Evolutionary conservation across 2,888 invertebrate species (phyloP).

Genomic region (Cantharis lateralis): DNA sequence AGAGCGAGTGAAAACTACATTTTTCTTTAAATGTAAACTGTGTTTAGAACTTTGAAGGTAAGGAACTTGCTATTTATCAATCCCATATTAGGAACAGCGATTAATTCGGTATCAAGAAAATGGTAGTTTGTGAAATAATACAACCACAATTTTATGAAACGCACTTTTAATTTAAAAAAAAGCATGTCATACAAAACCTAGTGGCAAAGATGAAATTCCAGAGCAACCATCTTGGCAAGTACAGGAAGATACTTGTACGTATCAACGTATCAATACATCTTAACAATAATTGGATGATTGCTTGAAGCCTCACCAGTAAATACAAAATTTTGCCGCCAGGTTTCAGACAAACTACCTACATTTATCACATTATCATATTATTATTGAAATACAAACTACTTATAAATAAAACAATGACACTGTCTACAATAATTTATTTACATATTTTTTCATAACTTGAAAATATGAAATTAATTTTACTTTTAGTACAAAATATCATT

Average conservation of each 20-base stretch:
- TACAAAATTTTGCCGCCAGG: not conserved
- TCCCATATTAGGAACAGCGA: no score
- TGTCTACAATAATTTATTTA: conserved; percentile 1
- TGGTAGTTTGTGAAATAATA: not conserved
- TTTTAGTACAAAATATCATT: not conserved
- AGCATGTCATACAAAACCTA: not conserved
- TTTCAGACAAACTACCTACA: not conserved
- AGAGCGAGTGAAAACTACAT: no score
- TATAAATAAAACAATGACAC: conserved; percentile 1
- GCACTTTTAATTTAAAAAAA: not conserved
- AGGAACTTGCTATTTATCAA: no score
- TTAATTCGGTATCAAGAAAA: no score
- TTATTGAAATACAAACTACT: not conserved
- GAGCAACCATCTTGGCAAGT: not conserved
- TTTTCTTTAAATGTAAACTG: no score
- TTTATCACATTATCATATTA: conserved; percentile 12
- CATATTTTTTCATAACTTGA: not conserved
- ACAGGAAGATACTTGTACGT: not conserved
- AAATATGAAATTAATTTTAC: not conserved
- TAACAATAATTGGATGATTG: not conserved
- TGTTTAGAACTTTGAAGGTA: no score
- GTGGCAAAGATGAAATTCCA: not conserved
- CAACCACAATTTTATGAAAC: not conserved
- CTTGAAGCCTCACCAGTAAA: not conserved
- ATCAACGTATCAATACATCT: not conserved